phyloP scores from a whole-genome alignment of 1,140 invertebrate genomes.

The Drosophila burlai region DNA sequence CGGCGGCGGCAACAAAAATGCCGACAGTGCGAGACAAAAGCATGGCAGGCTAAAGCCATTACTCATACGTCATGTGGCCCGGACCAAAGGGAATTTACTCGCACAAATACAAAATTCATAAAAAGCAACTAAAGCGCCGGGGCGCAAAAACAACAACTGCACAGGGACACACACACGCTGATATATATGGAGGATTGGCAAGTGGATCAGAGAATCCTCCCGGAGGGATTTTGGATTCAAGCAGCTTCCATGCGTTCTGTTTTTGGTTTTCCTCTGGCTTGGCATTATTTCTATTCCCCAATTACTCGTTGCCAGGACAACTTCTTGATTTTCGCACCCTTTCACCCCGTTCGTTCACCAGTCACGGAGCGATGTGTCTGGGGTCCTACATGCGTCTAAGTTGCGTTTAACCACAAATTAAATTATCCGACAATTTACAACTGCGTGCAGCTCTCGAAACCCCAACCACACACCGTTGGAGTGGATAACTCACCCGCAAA shows the following conservation, averaged over 20 bases:
- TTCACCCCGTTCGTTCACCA: slow-evolving; percentile 1
- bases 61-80: slow-evolving; percentile 78
- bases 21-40: slow-evolving; percentile 59
- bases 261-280: slow-evolving; percentile 37
- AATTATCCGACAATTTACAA: slow-evolving; percentile 79
- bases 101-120: slow-evolving; percentile 73
- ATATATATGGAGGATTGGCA: slow-evolving; percentile 49
- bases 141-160: slow-evolving; percentile 59
- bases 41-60: slow-evolving; percentile 71
- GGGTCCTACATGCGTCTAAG: slow-evolving; percentile 51
- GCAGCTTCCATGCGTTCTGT: slow-evolving; percentile 24
- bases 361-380: slow-evolving; percentile 13
- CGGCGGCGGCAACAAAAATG: slow-evolving; percentile 31
- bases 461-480: neutral
- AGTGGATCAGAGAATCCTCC: slow-evolving; percentile 60
- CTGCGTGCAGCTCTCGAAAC: slow-evolving; percentile 24
- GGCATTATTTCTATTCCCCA: slow-evolving; percentile 61
- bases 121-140: slow-evolving; percentile 62
- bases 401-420: slow-evolving; percentile 80
- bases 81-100: slow-evolving; percentile 64
- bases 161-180: slow-evolving; percentile 10
- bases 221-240: slow-evolving; percentile 42
- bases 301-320: slow-evolving; percentile 68
- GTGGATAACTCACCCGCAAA: slow-evolving; percentile 19
- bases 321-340: slow-evolving; percentile 40